Evolutionary conservation across 2,888 invertebrate genomes (phyloP).

Genomic region (Aphrophora alni): DNA sequence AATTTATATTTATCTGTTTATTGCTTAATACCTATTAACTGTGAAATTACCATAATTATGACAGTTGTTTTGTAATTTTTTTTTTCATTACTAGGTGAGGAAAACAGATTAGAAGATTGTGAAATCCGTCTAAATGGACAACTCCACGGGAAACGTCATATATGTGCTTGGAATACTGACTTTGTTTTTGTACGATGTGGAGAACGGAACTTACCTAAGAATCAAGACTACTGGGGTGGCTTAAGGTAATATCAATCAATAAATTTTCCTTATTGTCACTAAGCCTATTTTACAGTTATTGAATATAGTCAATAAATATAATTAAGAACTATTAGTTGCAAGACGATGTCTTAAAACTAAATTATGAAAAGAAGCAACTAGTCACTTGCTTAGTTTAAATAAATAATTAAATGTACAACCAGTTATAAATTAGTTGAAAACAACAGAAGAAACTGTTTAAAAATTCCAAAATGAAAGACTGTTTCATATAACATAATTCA

Average conservation of each 20-base stretch:
- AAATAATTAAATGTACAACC: too few relatives aligned
- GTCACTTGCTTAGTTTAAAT: too few relatives aligned
- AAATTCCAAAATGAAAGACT: too few relatives aligned
- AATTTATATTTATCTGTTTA: too few relatives aligned
- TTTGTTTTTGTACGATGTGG: constrained; percentile 96
- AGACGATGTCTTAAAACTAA: neutral
- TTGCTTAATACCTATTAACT: too few relatives aligned
- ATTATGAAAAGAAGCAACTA: too few relatives aligned
- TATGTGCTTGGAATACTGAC: constrained; percentile 87
- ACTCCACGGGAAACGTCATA: constrained; percentile 81
- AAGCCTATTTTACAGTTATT: too few relatives aligned
- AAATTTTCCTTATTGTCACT: neutral
- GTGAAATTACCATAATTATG: neutral
- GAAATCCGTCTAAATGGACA: constrained; percentile 87
- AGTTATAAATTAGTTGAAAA: too few relatives aligned
- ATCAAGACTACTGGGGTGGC: constrained; percentile 92
- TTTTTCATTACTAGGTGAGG: constrained; percentile 56
- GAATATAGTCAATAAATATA: too few relatives aligned
- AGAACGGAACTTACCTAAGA: constrained; percentile 67
- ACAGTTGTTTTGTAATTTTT: neutral
- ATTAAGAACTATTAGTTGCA: neutral
- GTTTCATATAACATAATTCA: too few relatives aligned
- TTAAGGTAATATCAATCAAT: constrained; percentile 62
- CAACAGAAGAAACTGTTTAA: too few relatives aligned
- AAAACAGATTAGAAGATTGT: constrained; percentile 79